Evolutionary conservation across 2,113 vertebrate genomes (phyloP).

Genomic region (Climacteris rufus): DNA sequence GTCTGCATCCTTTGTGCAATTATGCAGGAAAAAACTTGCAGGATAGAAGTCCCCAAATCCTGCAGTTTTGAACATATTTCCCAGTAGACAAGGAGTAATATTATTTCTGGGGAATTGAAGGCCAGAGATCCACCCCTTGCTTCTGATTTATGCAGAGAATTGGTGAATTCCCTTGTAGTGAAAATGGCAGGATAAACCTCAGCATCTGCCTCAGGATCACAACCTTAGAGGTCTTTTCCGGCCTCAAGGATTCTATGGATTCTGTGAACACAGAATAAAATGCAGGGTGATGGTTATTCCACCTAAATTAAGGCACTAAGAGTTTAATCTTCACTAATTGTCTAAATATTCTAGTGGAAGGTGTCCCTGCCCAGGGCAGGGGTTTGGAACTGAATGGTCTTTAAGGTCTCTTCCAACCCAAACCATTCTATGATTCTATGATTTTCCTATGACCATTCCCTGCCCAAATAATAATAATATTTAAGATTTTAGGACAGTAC

Average conservation of each 20-base stretch:
- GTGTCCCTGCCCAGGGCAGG: not conserved
- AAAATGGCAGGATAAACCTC: not conserved
- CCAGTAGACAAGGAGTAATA: not conserved
- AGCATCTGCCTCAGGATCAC: not conserved
- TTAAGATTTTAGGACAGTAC: not conserved
- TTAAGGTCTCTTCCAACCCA: not conserved
- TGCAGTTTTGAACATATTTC: not conserved
- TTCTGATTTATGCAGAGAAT: not conserved
- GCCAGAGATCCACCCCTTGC: not conserved
- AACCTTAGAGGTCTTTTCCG: not conserved
- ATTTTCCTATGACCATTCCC: not conserved
- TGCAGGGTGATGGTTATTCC: not conserved
- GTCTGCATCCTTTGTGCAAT: not conserved
- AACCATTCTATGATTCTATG: not conserved
- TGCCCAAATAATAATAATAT: not conserved
- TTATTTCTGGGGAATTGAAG: not conserved
- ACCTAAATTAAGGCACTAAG: not conserved
- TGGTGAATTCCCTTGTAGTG: not conserved
- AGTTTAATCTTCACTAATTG: not conserved
- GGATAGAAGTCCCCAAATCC: not conserved
- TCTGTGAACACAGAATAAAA: not conserved
- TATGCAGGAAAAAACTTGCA: not conserved
- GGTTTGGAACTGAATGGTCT: not conserved
- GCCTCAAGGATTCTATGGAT: too few relatives aligned
- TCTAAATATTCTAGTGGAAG: not conserved